A percentile compares a stretch with the other conserved stretches of the same genome.
Evolutionary conservation across 1,140 invertebrate species (phyloP).

Genomic region (Drosophila cardini): DNA sequence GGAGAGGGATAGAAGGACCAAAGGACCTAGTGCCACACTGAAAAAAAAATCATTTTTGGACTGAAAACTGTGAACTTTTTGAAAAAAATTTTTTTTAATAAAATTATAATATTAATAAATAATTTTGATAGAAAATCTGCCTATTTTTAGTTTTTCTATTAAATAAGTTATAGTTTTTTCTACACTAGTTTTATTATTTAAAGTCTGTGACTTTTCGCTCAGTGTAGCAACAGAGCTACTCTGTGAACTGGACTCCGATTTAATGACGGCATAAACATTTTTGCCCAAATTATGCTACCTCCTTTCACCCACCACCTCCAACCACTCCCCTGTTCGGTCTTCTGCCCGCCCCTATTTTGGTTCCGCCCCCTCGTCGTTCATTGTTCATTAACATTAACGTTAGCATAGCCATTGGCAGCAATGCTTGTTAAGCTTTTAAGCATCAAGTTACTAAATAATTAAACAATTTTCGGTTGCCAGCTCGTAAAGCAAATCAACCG

Average conservation of each 20-base stretch:
- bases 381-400: slow-evolving; percentile 49
- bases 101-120: too few species aligned
- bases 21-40: too few species aligned
- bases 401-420: slow-evolving; percentile 45
- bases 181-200: too few species aligned
- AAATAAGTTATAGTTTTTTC: too few species aligned
- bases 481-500: slow-evolving; percentile 54
- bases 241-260: slow-evolving; percentile 39
- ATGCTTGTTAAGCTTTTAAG: slow-evolving; percentile 68
- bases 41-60: too few species aligned
- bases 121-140: too few species aligned
- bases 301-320: not conserved
- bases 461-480: slow-evolving; percentile 66
- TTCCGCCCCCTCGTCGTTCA: not conserved
- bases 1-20: not conserved
- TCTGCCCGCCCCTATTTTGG: not conserved
- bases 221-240: not conserved
- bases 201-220: too few species aligned
- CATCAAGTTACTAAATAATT: slow-evolving; percentile 76
- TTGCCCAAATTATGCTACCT: slow-evolving; percentile 62
- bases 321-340: not conserved
- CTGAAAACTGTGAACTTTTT: too few species aligned
- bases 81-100: too few species aligned
- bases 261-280: slow-evolving; percentile 76
- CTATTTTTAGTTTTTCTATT: too few species aligned